Percentiles rank a stretch among this genome's conserved stretches.
Conservation (phyloP, 2,113 vertebrate genomes). For the Chascanopsetta lugubris region DNA sequence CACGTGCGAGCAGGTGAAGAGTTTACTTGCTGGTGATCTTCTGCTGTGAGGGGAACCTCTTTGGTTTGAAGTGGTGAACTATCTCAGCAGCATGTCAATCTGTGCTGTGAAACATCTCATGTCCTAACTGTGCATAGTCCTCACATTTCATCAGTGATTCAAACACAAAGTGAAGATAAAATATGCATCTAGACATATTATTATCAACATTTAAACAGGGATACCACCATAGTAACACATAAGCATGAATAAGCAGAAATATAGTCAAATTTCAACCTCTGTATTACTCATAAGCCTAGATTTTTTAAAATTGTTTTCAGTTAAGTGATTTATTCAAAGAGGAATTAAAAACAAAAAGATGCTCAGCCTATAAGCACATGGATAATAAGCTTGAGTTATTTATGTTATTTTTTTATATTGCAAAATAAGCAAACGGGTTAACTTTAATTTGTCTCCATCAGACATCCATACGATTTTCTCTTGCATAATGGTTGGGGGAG, state of each 20-base stretch:
- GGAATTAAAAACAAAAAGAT: conserved; percentile 9
- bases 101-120: neutral
- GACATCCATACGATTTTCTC: conserved; percentile 2
- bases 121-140: neutral
- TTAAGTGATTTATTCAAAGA: conserved; percentile 23
- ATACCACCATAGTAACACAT: conserved; percentile 21
- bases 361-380: neutral
- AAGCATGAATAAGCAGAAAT: conserved; percentile 25
- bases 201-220: conserved; percentile 9
- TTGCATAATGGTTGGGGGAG: conserved; percentile 26
- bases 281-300: conserved; percentile 13
- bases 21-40: conserved; percentile 33
- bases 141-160: conserved; percentile 2
- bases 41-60: conserved; percentile 45
- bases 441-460: neutral
- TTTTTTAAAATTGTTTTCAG: conserved; percentile 41
- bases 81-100: conserved; percentile 2
- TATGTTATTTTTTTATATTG: conserved; percentile 11
- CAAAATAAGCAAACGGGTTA: conserved; percentile 1
- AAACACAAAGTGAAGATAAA: neutral
- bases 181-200: conserved; percentile 7
- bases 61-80: conserved; percentile 54
- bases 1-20: conserved; percentile 12
- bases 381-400: neutral
- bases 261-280: conserved; percentile 21